Evolutionary conservation across 1,140 invertebrate genomes (phyloP).

Genomic region (Orchesella cincta): DNA sequence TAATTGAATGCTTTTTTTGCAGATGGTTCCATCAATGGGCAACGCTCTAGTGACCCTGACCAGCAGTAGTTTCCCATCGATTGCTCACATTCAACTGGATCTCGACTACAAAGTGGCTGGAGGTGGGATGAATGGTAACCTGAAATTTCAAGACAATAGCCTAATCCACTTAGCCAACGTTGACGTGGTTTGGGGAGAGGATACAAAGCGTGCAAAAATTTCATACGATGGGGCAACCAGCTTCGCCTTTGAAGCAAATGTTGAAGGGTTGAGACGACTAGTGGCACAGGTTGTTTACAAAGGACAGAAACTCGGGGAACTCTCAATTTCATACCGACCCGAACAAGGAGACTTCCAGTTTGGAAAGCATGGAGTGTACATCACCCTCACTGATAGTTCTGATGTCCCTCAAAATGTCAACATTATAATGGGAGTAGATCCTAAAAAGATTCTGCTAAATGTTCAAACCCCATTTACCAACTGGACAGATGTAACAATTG

Average conservation of each 20-base stretch:
- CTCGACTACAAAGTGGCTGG: not conserved
- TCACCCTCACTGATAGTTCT: not conserved
- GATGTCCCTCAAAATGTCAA: not conserved
- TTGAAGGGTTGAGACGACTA: slow-evolving; percentile 4
- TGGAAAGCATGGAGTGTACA: slow-evolving; percentile 40
- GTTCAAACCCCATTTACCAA: slow-evolving; percentile 38
- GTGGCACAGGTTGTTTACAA: not conserved
- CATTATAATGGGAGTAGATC: not conserved
- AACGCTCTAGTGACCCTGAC: not conserved
- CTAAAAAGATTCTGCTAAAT: slow-evolving; percentile 28
- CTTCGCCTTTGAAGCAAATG: not conserved
- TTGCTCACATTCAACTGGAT: not conserved
- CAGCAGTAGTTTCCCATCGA: not conserved
- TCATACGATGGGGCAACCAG: not conserved
- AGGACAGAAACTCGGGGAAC: slow-evolving; percentile 6
- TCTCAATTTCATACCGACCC: slow-evolving; percentile 25
- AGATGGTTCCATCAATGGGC: not conserved
- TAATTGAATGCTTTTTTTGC: not conserved
- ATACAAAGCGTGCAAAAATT: not conserved
- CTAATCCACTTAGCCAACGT: not conserved
- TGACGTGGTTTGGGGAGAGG: not conserved
- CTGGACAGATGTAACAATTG: slow-evolving; percentile 34
- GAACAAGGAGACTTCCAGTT: slow-evolving; percentile 31
- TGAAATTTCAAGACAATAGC: not conserved
- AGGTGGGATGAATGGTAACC: not conserved